Conservation (phyloP, 1,140 invertebrate genomes). For the Lepeophtheirus salmonis region DNA sequence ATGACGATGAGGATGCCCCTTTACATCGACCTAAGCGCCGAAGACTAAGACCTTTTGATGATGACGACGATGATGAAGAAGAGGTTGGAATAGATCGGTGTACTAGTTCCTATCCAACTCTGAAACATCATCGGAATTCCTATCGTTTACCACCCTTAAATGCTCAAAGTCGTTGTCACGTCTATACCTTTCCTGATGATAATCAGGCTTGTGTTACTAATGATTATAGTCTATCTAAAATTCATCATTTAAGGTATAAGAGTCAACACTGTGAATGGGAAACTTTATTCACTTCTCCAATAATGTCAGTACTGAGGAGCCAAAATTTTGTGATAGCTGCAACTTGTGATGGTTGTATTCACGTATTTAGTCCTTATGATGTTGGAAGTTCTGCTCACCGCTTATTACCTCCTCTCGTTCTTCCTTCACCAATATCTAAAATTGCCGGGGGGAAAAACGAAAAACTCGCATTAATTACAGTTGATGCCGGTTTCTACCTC, state of each 20-base stretch:
- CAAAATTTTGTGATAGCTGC: background rate
- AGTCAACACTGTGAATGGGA: background rate
- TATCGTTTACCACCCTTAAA: background rate
- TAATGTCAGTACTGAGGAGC: background rate
- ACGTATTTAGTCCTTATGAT: background rate
- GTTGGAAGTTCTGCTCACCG: background rate
- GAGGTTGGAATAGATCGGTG: too few species aligned
- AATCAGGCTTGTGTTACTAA: background rate
- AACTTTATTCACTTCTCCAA: background rate
- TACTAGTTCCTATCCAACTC: background rate
- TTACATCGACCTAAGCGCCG: background rate
- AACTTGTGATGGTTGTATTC: background rate
- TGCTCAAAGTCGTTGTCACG: background rate
- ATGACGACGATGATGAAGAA: background rate
- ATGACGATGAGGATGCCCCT: background rate
- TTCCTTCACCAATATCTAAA: background rate
- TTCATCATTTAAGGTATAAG: background rate
- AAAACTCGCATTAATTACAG: background rate
- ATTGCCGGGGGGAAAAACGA: background rate
- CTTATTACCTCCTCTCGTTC: background rate
- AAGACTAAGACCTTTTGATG: background rate
- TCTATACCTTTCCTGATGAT: background rate
- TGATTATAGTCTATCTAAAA: too few species aligned
- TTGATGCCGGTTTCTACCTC: background rate
- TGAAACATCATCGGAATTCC: background rate